A percentile compares a stretch with the other conserved stretches of the same genome.
phyloP scores from a whole-genome alignment of 2,888 invertebrate species.

The Lingula anatina region DNA sequence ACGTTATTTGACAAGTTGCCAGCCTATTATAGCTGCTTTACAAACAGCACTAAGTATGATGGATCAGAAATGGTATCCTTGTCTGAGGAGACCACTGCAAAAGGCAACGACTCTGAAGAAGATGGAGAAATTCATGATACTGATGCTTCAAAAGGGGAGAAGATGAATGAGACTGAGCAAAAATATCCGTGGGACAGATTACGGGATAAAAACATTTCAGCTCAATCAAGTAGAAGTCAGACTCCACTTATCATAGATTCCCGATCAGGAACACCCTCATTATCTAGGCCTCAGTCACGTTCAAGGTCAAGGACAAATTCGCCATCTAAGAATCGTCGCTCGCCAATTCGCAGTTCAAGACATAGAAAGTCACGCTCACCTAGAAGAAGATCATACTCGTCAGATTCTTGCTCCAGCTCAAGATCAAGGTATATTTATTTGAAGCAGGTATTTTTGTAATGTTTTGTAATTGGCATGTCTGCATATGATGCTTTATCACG shows the following conservation, averaged over 20 bases:
- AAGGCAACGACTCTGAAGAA: no score
- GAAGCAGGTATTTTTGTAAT: neutral
- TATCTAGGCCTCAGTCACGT: conserved; percentile 9
- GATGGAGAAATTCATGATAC: no score
- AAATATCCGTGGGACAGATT: conserved; percentile 4
- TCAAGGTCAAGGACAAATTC: conserved; percentile 13
- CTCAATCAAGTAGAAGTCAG: conserved; percentile 15
- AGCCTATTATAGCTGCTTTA: conserved; percentile 43
- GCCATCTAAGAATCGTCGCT: no score
- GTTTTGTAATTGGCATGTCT: no score
- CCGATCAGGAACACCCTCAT: neutral
- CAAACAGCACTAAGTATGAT: conserved; percentile 46
- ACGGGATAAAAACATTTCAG: neutral
- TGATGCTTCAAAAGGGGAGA: no score
- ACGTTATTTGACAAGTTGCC: conserved; percentile 36
- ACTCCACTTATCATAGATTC: conserved; percentile 9
- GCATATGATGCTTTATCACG: no score
- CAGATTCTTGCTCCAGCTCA: conserved; percentile 13
- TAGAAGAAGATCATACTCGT: conserved; percentile 15
- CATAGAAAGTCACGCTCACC: conserved; percentile 5
- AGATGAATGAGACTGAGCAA: neutral
- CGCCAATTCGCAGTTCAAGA: no score
- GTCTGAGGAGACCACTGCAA: no score
- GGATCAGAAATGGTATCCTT: neutral
- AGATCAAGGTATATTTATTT: neutral